These are phyloP conservation scores for Merops nubicus DNA, from an alignment of 2,113 vertebrate species.

Conservation along the genomic window DNA sequence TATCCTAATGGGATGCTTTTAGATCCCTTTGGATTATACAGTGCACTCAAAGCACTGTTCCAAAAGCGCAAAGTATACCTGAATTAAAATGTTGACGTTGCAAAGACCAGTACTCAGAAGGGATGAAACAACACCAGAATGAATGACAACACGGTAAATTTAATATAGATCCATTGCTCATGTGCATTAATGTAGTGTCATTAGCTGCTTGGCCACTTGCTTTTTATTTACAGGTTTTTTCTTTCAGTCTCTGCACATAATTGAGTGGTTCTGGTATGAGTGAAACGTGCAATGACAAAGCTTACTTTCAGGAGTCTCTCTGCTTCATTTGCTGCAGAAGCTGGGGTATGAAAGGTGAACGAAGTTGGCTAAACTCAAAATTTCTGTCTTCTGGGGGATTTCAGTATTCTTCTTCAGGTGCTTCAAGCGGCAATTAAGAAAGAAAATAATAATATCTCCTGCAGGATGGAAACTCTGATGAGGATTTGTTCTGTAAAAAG, in stretches of 20 bases:
- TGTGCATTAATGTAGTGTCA: neutral
- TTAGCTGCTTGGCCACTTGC: neutral
- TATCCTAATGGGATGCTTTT: neutral
- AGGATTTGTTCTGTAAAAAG: neutral
- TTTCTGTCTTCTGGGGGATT: neutral
- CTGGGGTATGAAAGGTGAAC: neutral
- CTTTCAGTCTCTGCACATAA: neutral
- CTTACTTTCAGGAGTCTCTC: neutral
- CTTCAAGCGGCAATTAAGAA: neutral
- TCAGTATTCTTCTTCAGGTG: neutral
- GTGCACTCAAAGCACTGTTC: neutral
- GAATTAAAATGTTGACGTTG: neutral
- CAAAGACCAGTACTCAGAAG: neutral
- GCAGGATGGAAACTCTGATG: neutral
- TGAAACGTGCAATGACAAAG: neutral
- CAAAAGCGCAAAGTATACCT: neutral
- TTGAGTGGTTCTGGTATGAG: neutral
- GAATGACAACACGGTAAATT: neutral
- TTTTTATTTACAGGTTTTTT: neutral
- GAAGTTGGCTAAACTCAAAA: neutral
- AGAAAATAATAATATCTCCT: neutral
- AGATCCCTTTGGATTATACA: neutral
- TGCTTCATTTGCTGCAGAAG: neutral
- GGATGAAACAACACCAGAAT: neutral
- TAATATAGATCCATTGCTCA: neutral